Conservation (phyloP, 2,113 vertebrate genomes). For the Spea multiplicata region DNA sequence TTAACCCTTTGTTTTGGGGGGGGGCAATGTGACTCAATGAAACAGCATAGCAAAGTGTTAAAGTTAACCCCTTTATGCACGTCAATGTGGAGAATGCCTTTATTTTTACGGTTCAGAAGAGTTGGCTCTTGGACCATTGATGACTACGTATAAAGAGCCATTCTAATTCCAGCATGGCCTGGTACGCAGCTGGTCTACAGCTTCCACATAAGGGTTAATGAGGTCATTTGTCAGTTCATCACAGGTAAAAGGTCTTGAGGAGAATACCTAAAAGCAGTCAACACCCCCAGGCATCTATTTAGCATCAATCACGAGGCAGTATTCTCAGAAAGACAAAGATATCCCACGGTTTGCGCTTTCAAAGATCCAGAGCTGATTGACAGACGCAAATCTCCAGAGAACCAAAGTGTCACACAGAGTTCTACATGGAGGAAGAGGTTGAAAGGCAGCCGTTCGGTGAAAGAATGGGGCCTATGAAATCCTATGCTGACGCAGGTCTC, state of each 20-base stretch:
- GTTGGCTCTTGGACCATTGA: too few species aligned
- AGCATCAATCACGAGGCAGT: constrained; percentile 52
- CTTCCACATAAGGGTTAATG: neutral
- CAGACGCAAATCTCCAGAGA: constrained; percentile 21
- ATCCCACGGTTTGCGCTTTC: constrained; percentile 48
- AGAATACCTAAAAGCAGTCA: constrained; percentile 60
- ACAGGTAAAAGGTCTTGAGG: constrained; percentile 48
- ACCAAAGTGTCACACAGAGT: constrained; percentile 9
- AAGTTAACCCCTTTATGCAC: too few species aligned
- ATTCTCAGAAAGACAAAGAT: constrained; percentile 45
- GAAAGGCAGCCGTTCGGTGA: neutral
- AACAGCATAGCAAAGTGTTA: too few species aligned
- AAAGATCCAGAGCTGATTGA: constrained; percentile 19
- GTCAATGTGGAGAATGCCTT: too few species aligned
- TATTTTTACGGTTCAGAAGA: too few species aligned
- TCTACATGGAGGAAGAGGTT: neutral
- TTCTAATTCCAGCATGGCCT: too few species aligned
- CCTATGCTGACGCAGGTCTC: neutral
- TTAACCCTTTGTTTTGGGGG: neutral
- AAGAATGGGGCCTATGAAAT: neutral
- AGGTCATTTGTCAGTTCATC: constrained; percentile 30
- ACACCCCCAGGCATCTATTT: constrained; percentile 60
- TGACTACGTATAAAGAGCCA: too few species aligned
- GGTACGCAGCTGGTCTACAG: too few species aligned
- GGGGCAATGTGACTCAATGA: too few species aligned